Percentiles rank a stretch among this genome's conserved stretches.
phyloP scores from a whole-genome alignment of 2,113 vertebrate species.

The Paedocypris sp. region DNA sequence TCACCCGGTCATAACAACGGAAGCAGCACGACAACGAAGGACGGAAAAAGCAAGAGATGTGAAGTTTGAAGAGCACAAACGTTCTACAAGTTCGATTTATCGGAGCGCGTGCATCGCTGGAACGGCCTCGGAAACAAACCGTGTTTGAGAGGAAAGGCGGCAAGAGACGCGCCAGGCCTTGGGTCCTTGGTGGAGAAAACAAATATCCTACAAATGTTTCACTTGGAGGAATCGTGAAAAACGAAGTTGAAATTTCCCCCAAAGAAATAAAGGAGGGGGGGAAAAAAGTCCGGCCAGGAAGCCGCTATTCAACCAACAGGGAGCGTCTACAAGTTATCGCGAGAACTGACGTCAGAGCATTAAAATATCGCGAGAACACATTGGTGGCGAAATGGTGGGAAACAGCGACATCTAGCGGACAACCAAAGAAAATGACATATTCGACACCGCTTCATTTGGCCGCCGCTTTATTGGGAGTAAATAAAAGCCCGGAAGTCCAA shows the following conservation, averaged over 20 bases:
- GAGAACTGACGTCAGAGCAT: slow-evolving; percentile 2
- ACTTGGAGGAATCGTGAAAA: not conserved
- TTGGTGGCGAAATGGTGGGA: not conserved
- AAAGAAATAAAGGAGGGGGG: not conserved
- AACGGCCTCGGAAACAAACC: not conserved
- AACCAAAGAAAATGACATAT: not conserved
- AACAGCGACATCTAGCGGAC: slow-evolving; percentile 23
- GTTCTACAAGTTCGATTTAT: not conserved
- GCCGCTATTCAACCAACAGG: slow-evolving; percentile 31
- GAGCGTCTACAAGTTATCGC: slow-evolving; percentile 31
- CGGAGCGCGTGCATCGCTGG: not conserved
- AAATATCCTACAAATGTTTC: not conserved
- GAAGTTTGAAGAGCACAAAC: not conserved
- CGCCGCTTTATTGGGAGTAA: no score
- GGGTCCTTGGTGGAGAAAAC: not conserved
- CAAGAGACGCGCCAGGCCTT: not conserved
- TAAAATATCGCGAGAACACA: slow-evolving; percentile 3
- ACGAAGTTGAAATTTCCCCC: slow-evolving; percentile 5
- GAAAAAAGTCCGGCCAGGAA: slow-evolving; percentile 38
- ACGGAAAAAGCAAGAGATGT: not conserved
- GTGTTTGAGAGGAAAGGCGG: not conserved
- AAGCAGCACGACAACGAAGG: not conserved
- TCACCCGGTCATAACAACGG: slow-evolving; percentile 9
- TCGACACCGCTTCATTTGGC: no score
- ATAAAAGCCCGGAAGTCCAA: no score